These are phyloP conservation scores for Agonopterix alstromeriana DNA, from an alignment of 2,888 invertebrate genomes.

Conservation along the genomic window DNA sequence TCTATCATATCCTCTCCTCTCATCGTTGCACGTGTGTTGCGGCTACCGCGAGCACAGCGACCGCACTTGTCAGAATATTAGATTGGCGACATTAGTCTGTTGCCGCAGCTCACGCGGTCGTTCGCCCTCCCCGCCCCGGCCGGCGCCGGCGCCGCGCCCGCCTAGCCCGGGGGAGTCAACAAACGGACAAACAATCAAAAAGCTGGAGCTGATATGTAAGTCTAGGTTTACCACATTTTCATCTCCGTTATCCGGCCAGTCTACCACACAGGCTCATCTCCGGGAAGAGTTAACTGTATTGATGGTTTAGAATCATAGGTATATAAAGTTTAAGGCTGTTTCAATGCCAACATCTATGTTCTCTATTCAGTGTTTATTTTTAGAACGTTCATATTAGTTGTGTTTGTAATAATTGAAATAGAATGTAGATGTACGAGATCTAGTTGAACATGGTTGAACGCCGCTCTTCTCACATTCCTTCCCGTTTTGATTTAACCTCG, in stretches of 20 bases:
- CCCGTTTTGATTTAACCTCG: no score
- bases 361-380: background rate
- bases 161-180: background rate
- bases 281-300: no score
- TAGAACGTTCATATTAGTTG: slow-evolving; percentile 1
- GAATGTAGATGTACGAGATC: background rate
- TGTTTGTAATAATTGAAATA: background rate
- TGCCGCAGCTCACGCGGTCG: slow-evolving; percentile 14
- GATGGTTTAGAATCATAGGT: no score
- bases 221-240: slow-evolving; percentile 45
- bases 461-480: no score
- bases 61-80: slow-evolving; percentile 66
- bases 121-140: background rate
- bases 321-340: no score
- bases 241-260: slow-evolving; percentile 14
- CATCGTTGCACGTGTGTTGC: background rate
- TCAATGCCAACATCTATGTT: no score
- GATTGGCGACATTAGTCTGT: slow-evolving; percentile 64
- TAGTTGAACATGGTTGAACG: no score
- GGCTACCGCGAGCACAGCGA: slow-evolving; percentile 15
- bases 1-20: background rate
- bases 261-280: no score
- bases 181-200: slow-evolving; percentile 48
- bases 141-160: slow-evolving; percentile 3
- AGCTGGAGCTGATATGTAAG: background rate